Evolutionary conservation across 2,113 vertebrate species (phyloP).

Genomic region (Melozone crissalis): DNA sequence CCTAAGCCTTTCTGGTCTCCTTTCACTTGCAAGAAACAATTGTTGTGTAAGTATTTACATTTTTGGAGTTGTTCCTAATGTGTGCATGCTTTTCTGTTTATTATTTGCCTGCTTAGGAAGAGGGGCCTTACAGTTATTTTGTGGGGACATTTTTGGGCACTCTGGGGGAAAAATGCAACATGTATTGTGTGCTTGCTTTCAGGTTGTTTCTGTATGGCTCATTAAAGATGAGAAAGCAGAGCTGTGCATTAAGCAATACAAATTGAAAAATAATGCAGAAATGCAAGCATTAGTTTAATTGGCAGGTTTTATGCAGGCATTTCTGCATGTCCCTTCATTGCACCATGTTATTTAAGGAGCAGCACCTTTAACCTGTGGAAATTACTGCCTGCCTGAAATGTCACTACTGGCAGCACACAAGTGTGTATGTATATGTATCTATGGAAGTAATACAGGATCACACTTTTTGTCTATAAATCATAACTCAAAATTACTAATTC

Average conservation of each 20-base stretch:
- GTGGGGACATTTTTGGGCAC: neutral
- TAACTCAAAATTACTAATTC: neutral
- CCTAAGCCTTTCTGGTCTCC: neutral
- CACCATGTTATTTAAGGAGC: neutral
- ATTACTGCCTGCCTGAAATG: neutral
- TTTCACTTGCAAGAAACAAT: neutral
- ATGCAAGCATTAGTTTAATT: neutral
- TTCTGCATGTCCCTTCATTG: neutral
- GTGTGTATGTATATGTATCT: neutral
- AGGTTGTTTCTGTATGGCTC: neutral
- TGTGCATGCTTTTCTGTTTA: neutral
- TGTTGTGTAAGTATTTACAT: neutral
- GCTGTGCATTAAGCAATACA: neutral
- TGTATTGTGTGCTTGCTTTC: neutral
- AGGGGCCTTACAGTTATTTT: neutral
- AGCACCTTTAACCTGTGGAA: neutral
- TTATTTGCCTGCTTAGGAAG: neutral
- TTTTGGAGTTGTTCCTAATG: neutral
- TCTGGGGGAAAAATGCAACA: neutral
- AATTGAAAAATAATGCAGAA: neutral
- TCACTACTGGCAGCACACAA: neutral
- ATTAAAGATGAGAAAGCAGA: neutral
- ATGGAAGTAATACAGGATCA: neutral
- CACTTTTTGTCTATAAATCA: neutral
- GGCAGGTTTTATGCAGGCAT: neutral